phyloP scores from a whole-genome alignment of 2,888 invertebrate species.

The Limnephilus marmoratus region DNA sequence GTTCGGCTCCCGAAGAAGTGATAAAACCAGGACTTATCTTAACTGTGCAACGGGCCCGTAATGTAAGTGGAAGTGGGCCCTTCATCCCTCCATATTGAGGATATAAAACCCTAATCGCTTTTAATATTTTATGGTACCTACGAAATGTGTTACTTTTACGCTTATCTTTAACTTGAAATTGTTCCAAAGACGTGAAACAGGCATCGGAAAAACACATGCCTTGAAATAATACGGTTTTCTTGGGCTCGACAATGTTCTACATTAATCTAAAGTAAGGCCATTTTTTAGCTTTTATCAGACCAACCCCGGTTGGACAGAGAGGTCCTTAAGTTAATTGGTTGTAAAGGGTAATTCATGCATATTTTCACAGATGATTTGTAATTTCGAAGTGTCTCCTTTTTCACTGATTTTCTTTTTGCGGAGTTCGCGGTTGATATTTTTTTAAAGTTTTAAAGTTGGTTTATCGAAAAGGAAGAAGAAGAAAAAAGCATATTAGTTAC shows the following conservation, averaged over 20 bases:
- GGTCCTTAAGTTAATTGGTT: neutral
- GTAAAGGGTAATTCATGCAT: neutral
- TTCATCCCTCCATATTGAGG: neutral
- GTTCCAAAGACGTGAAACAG: neutral
- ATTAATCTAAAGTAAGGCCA: neutral
- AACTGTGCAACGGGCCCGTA: conserved; percentile 12
- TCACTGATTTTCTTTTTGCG: no score
- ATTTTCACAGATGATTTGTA: neutral
- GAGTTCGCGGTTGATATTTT: no score
- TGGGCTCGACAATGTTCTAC: neutral
- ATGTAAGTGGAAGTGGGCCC: conserved; percentile 22
- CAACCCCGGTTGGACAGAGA: neutral
- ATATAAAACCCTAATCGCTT: conserved; percentile 31
- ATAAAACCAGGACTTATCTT: conserved; percentile 35
- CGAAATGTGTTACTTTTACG: neutral
- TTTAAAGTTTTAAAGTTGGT: no score
- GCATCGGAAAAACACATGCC: neutral
- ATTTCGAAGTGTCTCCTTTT: neutral
- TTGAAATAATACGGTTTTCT: neutral
- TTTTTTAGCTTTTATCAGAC: neutral
- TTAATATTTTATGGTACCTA: conserved; percentile 25
- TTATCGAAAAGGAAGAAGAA: no score
- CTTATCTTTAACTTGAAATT: neutral
- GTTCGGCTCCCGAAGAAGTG: neutral
- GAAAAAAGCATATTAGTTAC: no score